Conservation (phyloP, 2,888 invertebrate genomes). For the Tetragonula carbonaria region DNA sequence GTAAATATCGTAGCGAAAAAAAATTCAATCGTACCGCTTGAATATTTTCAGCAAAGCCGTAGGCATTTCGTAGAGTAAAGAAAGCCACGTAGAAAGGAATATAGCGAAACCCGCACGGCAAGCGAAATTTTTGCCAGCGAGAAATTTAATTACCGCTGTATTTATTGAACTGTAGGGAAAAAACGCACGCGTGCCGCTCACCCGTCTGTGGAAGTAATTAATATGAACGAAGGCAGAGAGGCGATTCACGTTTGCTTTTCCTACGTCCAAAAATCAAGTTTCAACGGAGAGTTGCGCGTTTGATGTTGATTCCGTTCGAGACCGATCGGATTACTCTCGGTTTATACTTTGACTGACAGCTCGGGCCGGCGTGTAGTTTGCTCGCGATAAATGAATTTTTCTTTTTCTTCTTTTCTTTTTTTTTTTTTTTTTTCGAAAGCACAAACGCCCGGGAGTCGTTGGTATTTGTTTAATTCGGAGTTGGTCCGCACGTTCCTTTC, state of each 20-base stretch:
- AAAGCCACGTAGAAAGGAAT: no score
- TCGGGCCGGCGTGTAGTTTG: constrained; percentile 20
- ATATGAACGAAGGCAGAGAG: constrained; percentile 15
- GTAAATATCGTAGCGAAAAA: no score
- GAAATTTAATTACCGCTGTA: constrained; percentile 1
- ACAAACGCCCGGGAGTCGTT: not conserved
- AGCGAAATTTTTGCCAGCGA: not conserved
- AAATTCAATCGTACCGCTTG: no score
- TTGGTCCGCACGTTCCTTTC: not conserved
- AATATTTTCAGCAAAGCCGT: no score
- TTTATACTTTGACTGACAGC: constrained; percentile 37
- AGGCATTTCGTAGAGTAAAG: no score
- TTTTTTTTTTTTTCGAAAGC: constrained; percentile 1
- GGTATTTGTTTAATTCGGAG: constrained; percentile 23
- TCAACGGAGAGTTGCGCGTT: constrained; percentile 10
- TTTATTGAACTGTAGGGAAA: not conserved
- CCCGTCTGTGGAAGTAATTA: constrained; percentile 15
- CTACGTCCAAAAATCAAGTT: constrained; percentile 9
- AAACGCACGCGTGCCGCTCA: not conserved
- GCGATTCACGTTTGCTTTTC: constrained; percentile 28
- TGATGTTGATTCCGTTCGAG: constrained; percentile 39
- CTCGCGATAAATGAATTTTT: constrained; percentile 34
- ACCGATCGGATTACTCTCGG: constrained; percentile 44
- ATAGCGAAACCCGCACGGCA: no score
- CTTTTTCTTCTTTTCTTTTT: constrained; percentile 11